Evolutionary conservation across 2,797 vertebrate species (phyloP).

Genomic region (Girardinus metallicus): DNA sequence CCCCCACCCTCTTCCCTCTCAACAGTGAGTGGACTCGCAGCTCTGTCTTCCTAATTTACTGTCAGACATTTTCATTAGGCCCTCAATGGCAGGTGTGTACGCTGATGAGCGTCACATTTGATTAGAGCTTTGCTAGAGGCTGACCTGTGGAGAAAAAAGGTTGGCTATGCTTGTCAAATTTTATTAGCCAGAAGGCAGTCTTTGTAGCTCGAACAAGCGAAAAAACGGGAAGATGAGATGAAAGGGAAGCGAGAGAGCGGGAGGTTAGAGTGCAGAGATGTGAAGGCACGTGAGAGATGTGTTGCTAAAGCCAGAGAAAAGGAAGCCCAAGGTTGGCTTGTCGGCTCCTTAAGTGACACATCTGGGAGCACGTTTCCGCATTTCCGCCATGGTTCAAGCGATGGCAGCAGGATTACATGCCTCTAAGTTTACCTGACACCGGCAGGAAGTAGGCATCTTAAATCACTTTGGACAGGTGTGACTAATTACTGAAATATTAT

Average conservation of each 20-base stretch:
- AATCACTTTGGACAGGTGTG: slow-evolving; percentile 28
- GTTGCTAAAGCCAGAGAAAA: slow-evolving; percentile 31
- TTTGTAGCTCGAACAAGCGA: slow-evolving; percentile 64
- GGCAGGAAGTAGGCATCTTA: slow-evolving; percentile 19
- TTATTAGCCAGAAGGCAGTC: slow-evolving; percentile 81
- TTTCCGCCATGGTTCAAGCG: slow-evolving; percentile 8
- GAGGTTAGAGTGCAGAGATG: slow-evolving; percentile 39
- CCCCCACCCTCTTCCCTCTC: slow-evolving; percentile 25
- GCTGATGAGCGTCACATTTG: slow-evolving; percentile 89
- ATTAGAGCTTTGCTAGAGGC: slow-evolving; percentile 78
- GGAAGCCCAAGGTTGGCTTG: slow-evolving; percentile 38
- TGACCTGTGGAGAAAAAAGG: slow-evolving; percentile 83
- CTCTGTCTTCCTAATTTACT: slow-evolving; percentile 73
- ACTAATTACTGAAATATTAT: slow-evolving; percentile 39
- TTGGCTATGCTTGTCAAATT: slow-evolving; percentile 91
- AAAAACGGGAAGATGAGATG: slow-evolving; percentile 59
- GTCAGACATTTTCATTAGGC: slow-evolving; percentile 80
- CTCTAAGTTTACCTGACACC: slow-evolving; percentile 33
- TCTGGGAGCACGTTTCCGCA: slow-evolving; percentile 14
- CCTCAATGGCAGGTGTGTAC: slow-evolving; percentile 76
- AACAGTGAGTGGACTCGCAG: slow-evolving; percentile 38
- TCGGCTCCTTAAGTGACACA: slow-evolving; percentile 32
- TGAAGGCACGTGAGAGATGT: slow-evolving; percentile 24
- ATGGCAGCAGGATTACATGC: slow-evolving; percentile 7
- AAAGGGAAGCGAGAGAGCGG: slow-evolving; percentile 47